Evolutionary conservation across 2,113 vertebrate species (phyloP).

Genomic region (Gambusia holbrooki): DNA sequence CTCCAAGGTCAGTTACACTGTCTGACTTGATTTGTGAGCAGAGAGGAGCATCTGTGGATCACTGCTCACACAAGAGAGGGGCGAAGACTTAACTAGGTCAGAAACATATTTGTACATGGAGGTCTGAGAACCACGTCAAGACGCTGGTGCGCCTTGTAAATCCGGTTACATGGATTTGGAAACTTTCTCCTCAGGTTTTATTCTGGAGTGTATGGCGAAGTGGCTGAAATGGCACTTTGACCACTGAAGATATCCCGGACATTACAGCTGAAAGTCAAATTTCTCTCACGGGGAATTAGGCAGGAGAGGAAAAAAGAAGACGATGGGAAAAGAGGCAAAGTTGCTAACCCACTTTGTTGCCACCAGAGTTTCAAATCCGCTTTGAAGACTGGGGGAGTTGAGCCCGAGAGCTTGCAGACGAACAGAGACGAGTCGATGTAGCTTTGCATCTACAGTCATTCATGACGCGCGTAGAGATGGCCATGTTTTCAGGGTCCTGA

Average conservation of each 20-base stretch:
- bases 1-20: slow-evolving; percentile 54
- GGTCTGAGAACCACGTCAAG: slow-evolving; percentile 9
- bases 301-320: slow-evolving; percentile 11
- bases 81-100: slow-evolving; percentile 69
- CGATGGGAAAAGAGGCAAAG: slow-evolving; percentile 38
- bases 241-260: background rate
- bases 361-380: slow-evolving; percentile 71
- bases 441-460: background rate
- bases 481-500: slow-evolving; percentile 20
- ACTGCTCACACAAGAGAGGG: slow-evolving; percentile 51
- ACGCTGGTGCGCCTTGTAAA: background rate
- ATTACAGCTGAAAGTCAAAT: background rate
- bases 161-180: background rate
- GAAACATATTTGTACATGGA: slow-evolving; percentile 30
- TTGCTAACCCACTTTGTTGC: slow-evolving; percentile 75
- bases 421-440: background rate
- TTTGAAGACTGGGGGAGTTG: slow-evolving; percentile 50
- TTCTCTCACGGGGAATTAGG: background rate
- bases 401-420: slow-evolving; percentile 30
- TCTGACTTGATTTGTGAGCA: slow-evolving; percentile 68
- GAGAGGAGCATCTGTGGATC: slow-evolving; percentile 72
- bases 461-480: background rate
- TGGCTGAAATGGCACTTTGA: background rate
- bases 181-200: background rate
- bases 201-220: background rate